These are phyloP conservation scores for Pantherophis alleghaniensis DNA, from an alignment of 2,797 vertebrate species.

Conservation along the genomic window DNA sequence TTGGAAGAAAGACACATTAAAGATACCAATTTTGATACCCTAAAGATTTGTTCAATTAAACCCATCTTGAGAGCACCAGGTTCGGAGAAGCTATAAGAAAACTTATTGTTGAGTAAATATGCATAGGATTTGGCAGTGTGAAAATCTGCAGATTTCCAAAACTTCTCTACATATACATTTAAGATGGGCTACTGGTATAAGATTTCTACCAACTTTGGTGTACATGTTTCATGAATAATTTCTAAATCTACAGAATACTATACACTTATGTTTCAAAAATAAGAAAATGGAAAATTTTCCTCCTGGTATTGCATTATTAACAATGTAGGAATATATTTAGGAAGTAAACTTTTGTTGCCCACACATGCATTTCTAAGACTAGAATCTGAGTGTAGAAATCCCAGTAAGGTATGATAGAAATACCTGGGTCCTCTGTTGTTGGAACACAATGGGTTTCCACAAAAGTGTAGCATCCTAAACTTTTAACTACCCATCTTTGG, in stretches of 20 bases:
- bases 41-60: background rate
- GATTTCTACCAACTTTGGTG: conserved; percentile 45
- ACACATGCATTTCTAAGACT: background rate
- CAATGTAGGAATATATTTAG: conserved; percentile 37
- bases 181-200: background rate
- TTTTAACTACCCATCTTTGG: background rate
- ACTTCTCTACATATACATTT: conserved; percentile 17
- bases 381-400: conserved; percentile 2
- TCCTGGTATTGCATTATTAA: conserved; percentile 11
- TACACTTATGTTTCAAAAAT: conserved; percentile 51
- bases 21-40: background rate
- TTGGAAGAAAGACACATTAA: background rate
- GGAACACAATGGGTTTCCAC: background rate
- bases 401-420: background rate
- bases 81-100: background rate
- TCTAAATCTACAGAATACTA: conserved; percentile 42
- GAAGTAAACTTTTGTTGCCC: background rate
- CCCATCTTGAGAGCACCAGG: background rate
- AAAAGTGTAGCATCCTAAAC: background rate
- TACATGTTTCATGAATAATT: conserved; percentile 36
- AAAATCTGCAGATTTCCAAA: conserved; percentile 26
- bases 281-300: conserved; percentile 34
- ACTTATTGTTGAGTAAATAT: background rate
- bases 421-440: background rate
- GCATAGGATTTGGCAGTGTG: background rate